Percentiles rank a stretch among this genome's conserved stretches.
Conservation (phyloP, 2,797 vertebrate species). For the Sebastes steindachneri region DNA sequence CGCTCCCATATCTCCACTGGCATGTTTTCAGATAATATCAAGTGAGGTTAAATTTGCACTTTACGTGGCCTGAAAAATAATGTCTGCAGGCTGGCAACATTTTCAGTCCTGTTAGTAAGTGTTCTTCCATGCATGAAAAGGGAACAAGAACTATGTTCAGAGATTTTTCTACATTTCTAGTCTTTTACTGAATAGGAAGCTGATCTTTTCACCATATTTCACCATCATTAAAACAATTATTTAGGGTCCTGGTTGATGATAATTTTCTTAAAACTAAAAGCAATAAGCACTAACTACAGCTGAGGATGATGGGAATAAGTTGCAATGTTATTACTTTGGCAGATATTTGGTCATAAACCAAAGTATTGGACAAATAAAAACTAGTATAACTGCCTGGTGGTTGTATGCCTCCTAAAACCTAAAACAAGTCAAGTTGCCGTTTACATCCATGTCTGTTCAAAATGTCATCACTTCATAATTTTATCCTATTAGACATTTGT, state of each 20-base stretch:
- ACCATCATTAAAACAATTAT: neutral
- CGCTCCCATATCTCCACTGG: conserved; percentile 29
- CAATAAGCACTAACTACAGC: neutral
- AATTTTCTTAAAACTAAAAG: neutral
- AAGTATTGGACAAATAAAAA: too few species aligned
- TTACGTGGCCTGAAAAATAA: conserved; percentile 38
- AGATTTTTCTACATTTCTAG: neutral
- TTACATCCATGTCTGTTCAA: too few species aligned
- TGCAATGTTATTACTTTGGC: too few species aligned
- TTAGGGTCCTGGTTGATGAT: neutral
- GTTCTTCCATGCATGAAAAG: conserved; percentile 13
- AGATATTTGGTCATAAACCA: too few species aligned
- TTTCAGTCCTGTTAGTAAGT: conserved; percentile 5
- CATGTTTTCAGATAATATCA: conserved; percentile 47
- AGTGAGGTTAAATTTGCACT: conserved; percentile 54
- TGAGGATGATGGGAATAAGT: neutral
- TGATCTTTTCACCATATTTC: neutral
- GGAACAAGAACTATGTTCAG: neutral
- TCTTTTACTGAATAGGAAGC: neutral
- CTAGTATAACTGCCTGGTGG: too few species aligned
- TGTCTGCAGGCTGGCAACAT: conserved; percentile 35
- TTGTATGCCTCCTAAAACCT: too few species aligned
- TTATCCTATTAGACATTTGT: too few species aligned
- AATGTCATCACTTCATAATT: too few species aligned
- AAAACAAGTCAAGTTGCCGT: too few species aligned